Evolutionary conservation across 1,140 invertebrate species (phyloP).

Genomic region (Lineus longissimus): DNA sequence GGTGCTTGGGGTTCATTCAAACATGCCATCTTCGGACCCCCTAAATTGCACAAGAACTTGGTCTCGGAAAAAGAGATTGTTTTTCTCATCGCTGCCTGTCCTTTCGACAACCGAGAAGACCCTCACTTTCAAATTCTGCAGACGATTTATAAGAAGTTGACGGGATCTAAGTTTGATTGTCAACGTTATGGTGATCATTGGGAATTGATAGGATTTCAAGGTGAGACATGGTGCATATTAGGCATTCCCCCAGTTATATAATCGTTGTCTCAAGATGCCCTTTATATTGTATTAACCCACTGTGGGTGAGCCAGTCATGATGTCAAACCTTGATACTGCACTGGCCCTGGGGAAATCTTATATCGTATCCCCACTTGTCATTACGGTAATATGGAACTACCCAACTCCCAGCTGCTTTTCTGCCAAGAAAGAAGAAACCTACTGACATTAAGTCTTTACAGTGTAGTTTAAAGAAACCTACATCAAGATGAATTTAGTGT

Average conservation of each 20-base stretch:
- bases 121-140: constrained; percentile 56
- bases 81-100: constrained; percentile 57
- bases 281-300: not conserved
- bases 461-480: too few relatives aligned
- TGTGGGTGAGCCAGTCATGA: not conserved
- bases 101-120: constrained; percentile 52
- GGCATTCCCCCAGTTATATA: not conserved
- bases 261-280: not conserved
- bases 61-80: constrained; percentile 52
- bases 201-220: constrained; percentile 63
- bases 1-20: constrained; percentile 37
- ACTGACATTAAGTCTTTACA: too few relatives aligned
- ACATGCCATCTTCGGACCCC: constrained; percentile 49
- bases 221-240: constrained; percentile 21
- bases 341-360: too few relatives aligned
- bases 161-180: constrained; percentile 55
- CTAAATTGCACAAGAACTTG: constrained; percentile 49
- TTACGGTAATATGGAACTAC: too few relatives aligned
- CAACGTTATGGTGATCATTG: constrained; percentile 58
- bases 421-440: too few relatives aligned
- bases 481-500: too few relatives aligned
- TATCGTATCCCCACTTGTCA: too few relatives aligned
- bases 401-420: too few relatives aligned
- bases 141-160: constrained; percentile 58
- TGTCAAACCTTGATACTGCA: too few relatives aligned